Evolutionary conservation across 2,113 vertebrate species (phyloP).

Genomic region (Nerophis ophidion): DNA sequence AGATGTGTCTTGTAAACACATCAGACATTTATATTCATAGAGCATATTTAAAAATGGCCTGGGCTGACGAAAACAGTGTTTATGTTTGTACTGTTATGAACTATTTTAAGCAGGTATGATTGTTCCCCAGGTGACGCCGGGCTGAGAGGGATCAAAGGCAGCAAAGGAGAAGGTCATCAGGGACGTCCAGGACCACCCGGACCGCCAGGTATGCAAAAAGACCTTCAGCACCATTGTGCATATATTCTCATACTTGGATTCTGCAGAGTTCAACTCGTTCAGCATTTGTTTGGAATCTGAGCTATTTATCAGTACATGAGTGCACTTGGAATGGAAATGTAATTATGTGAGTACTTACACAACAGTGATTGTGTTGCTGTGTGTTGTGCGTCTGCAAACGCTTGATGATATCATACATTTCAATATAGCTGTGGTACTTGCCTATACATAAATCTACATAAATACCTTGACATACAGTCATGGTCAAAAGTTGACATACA

Average conservation of each 20-base stretch:
- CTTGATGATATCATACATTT: too few species aligned
- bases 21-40: too few species aligned
- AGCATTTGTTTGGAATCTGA: conserved; percentile 5
- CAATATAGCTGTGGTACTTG: too few species aligned
- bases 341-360: conserved; percentile 1
- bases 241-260: neutral
- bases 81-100: neutral
- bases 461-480: too few species aligned
- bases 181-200: conserved; percentile 70
- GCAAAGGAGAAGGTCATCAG: conserved; percentile 64
- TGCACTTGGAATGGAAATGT: conserved; percentile 10
- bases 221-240: neutral
- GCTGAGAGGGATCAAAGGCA: conserved; percentile 68
- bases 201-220: conserved; percentile 59
- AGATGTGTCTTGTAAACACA: too few species aligned
- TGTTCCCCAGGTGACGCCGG: conserved; percentile 65
- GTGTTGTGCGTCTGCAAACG: neutral
- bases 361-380: conserved; percentile 10
- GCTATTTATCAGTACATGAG: conserved; percentile 4
- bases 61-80: too few species aligned
- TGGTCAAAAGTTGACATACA: too few species aligned
- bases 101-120: conserved; percentile 3
- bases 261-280: neutral
- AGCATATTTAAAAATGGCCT: too few species aligned
- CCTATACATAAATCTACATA: too few species aligned